Evolutionary conservation across 2,797 vertebrate species (phyloP), one percentile per base, ranked within the genome.

Genomic region (Paguma larvata): DNA sequence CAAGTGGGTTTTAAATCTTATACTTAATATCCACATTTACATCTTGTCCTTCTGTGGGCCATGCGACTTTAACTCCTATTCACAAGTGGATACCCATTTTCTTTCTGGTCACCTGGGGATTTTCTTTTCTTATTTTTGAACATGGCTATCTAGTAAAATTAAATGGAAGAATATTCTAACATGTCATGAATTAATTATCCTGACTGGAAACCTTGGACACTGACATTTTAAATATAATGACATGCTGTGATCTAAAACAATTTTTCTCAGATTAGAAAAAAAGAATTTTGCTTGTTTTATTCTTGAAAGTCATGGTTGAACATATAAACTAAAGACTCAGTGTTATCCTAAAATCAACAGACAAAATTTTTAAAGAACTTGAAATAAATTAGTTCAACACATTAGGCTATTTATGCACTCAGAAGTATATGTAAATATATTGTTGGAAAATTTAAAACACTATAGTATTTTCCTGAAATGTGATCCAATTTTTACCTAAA

Each of bases 41-140:
- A 83, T 15, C 30, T 86, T 63, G 5, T 87, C 7, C 6, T 2
- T 38, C 27, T 25, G 0, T 68, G 21, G 3, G 0, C 7, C 23
- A 15, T 68, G 21, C 63, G 30, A 70, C 41, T 79, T 70, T 88
- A 62, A 88, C 4, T 79, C 11, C 46, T 46, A 82, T 94, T 78
- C 48, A 38, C 38, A 38, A 38, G 38, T 63, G 2, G 16, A 67
- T 75, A 44, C 1, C 4, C 3, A 67, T 75, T 53, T 80, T 85
- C 0, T 79, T 85, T 91, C 65, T 67, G 38, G 32, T 94, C 34
- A 89, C 44, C 51, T 38, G 6, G 27, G 41, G 5, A 70, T 72
- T 80, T 51, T 18, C 7, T 93, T 85, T 70, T 89, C 46, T 78
- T 89, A 70, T 63, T 84, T 93, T 82, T 87, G 16, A 78, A 51